Percentiles rank a stretch among this genome's conserved stretches.
phyloP scores from a whole-genome alignment of 1,140 invertebrate species.

The Lineus longissimus region DNA sequence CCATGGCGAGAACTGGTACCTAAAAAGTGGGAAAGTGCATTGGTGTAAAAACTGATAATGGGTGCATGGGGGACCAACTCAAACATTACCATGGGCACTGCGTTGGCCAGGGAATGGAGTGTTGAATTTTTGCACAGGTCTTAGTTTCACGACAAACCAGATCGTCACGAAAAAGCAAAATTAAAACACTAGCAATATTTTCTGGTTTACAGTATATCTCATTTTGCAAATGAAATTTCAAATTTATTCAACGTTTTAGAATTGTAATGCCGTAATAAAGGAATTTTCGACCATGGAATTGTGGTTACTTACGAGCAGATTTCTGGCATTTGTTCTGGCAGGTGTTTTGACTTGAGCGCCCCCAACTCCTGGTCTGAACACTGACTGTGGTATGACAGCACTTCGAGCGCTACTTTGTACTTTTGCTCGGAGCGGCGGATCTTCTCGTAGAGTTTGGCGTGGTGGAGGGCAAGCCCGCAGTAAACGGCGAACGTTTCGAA shows the following conservation, averaged over 20 bases:
- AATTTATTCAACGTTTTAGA: no score
- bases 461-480: conserved; percentile 76
- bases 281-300: not conserved
- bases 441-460: conserved; percentile 80
- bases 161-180: no score
- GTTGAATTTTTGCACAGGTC: not conserved
- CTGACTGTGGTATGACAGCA: conserved; percentile 78
- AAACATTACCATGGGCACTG: conserved; percentile 2
- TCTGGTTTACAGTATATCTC: no score
- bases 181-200: no score
- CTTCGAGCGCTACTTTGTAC: conserved; percentile 75
- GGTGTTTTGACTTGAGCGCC: conserved; percentile 51
- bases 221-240: no score
- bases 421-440: conserved; percentile 79
- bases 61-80: no score
- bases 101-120: not conserved
- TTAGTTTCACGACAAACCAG: not conserved
- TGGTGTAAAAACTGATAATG: no score
- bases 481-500: conserved; percentile 82
- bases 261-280: no score
- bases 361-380: conserved; percentile 69
- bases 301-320: conserved; percentile 1
- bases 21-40: conserved; percentile 42
- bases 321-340: conserved; percentile 15
- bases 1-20: conserved; percentile 72